A percentile compares a stretch with the other conserved stretches of the same genome.
These are phyloP conservation scores for Himalopsyche phryganea DNA, from an alignment of 1,140 invertebrate species.

Conservation along the genomic window DNA sequence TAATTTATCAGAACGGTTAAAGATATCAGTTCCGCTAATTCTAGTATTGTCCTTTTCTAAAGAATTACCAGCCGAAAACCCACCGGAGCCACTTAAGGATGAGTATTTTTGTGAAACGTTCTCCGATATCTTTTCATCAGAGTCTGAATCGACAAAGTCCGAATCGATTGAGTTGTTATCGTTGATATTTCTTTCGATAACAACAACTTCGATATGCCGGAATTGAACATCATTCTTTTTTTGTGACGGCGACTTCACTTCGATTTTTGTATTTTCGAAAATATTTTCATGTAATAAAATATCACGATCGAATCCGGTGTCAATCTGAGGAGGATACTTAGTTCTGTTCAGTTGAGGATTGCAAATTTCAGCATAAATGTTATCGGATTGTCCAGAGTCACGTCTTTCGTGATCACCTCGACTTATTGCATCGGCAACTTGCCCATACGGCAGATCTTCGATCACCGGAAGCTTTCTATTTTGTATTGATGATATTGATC, in stretches of 20 bases:
- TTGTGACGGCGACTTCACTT: constrained; percentile 49
- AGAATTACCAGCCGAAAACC: constrained; percentile 29
- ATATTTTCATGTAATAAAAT: constrained; percentile 8
- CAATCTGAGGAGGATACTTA: constrained; percentile 31
- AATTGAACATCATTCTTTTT: constrained; percentile 48
- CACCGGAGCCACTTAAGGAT: constrained; percentile 26
- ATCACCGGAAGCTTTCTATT: constrained; percentile 52
- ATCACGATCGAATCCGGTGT: constrained; percentile 40
- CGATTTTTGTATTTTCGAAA: constrained; percentile 42
- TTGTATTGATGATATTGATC: constrained; percentile 52
- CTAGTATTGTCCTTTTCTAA: constrained; percentile 26
- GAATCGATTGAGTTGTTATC: constrained; percentile 21
- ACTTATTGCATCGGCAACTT: constrained; percentile 49
- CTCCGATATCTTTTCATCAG: constrained; percentile 30
- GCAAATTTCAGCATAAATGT: constrained; percentile 61
- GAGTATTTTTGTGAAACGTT: constrained; percentile 29
- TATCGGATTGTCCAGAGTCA: constrained; percentile 54
- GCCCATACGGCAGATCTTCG: constrained; percentile 52
- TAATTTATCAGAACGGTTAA: constrained; percentile 18
- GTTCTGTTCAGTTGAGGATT: constrained; percentile 36
- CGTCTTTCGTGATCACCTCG: constrained; percentile 42
- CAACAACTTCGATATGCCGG: constrained; percentile 52
- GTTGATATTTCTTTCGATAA: constrained; percentile 49
- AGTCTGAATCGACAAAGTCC: constrained; percentile 28
- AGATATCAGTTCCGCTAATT: constrained; percentile 7